phyloP scores from a whole-genome alignment of 2,113 vertebrate species.

The Melozone crissalis region DNA sequence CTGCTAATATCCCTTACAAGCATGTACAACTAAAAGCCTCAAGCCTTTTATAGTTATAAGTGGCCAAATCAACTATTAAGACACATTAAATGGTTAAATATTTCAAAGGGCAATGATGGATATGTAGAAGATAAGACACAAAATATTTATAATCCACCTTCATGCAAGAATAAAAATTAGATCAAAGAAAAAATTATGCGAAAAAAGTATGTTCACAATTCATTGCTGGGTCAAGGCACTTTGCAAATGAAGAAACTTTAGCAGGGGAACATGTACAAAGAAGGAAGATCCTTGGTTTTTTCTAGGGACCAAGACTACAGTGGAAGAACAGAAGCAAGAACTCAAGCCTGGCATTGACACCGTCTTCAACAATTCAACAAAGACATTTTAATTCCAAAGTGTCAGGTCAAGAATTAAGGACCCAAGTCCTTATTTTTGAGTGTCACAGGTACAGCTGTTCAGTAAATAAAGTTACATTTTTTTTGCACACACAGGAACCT shows the following conservation, averaged over 20 bases:
- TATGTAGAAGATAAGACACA: neutral
- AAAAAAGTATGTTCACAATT: neutral
- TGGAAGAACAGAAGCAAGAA: neutral
- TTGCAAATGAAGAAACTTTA: slow-evolving; percentile 10
- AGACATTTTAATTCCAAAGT: neutral
- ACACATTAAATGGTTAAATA: neutral
- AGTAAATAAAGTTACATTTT: neutral
- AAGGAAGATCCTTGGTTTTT: neutral
- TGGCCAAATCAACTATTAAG: slow-evolving; percentile 25
- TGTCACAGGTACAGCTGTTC: neutral
- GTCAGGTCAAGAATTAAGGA: neutral
- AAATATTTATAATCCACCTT: slow-evolving; percentile 1
- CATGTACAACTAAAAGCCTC: slow-evolving; percentile 17
- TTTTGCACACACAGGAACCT: neutral
- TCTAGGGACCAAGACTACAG: neutral
- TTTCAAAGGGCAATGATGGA: neutral
- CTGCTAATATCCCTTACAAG: neutral
- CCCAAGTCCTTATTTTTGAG: neutral
- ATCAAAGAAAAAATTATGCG: neutral
- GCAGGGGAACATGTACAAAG: neutral
- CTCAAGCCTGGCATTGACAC: neutral
- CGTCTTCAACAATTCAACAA: neutral
- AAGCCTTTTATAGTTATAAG: slow-evolving; percentile 43
- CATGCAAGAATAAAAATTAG: neutral
- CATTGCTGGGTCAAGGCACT: neutral